Percentiles rank a stretch among this genome's conserved stretches.
These are phyloP conservation scores for Dendrolimus punctatus DNA, from an alignment of 1,140 invertebrate species.

Conservation along the genomic window DNA sequence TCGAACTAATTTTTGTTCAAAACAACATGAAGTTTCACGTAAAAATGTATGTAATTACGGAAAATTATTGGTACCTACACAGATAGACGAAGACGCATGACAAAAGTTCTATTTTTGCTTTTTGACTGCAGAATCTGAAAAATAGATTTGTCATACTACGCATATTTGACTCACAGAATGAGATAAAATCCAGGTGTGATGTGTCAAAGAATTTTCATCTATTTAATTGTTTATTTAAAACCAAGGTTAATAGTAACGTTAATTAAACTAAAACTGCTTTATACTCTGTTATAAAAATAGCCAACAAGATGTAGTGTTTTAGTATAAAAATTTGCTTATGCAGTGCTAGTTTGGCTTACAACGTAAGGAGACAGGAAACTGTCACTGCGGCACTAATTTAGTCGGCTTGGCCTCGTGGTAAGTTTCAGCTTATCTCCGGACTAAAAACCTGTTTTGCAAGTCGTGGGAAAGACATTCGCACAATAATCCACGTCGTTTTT, in stretches of 20 bases:
- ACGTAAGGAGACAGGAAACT: conserved; percentile 49
- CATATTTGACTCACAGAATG: too few relatives aligned
- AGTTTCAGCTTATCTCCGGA: conserved; percentile 55
- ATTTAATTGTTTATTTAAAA: too few relatives aligned
- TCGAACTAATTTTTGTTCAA: too few relatives aligned
- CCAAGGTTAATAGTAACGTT: too few relatives aligned
- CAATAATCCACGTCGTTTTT: conserved; percentile 51
- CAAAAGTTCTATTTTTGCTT: neutral
- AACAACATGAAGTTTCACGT: too few relatives aligned
- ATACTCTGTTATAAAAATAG: neutral
- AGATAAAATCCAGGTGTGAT: too few relatives aligned
- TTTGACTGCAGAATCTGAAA: neutral
- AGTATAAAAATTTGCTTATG: conserved; percentile 3
- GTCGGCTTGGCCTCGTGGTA: conserved; percentile 32
- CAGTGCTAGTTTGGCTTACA: conserved; percentile 18
- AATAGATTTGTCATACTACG: too few relatives aligned
- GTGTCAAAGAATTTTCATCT: too few relatives aligned
- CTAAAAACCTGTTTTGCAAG: conserved; percentile 55
- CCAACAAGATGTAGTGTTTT: neutral
- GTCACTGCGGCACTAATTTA: conserved; percentile 62
- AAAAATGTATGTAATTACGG: too few relatives aligned
- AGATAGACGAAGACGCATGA: neutral
- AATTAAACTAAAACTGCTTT: too few relatives aligned
- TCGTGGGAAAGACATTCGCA: conserved; percentile 59
- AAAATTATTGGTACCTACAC: neutral